phyloP scores from a whole-genome alignment of 2,113 vertebrate species.

The Anhinga rufa region DNA sequence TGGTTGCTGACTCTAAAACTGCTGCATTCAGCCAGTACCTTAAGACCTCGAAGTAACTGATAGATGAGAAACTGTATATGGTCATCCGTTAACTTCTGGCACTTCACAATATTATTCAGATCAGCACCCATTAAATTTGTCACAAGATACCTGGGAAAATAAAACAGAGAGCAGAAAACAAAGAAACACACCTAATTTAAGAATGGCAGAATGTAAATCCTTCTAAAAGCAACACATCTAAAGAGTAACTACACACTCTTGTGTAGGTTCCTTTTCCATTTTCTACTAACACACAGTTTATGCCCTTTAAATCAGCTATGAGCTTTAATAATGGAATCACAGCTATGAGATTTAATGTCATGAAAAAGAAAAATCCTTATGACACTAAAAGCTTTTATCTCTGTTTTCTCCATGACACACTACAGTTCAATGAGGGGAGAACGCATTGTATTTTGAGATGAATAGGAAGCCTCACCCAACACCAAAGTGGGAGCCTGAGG shows the following conservation, averaged over 20 bases:
- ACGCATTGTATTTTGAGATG: background rate
- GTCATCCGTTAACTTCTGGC: slow-evolving; percentile 93
- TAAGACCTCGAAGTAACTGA: slow-evolving; percentile 94
- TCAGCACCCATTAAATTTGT: slow-evolving; percentile 98
- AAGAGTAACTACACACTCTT: background rate
- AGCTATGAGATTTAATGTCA: background rate
- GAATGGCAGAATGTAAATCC: background rate
- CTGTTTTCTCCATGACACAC: background rate
- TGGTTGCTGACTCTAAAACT: background rate
- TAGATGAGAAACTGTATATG: slow-evolving; percentile 98
- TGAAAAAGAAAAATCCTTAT: background rate
- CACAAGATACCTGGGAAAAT: slow-evolving; percentile 86
- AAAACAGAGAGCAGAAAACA: background rate
- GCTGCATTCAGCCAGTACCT: slow-evolving; percentile 72
- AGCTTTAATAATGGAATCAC: background rate
- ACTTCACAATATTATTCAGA: slow-evolving; percentile 97
- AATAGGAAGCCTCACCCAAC: background rate
- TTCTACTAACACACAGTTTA: background rate
- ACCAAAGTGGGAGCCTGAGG: background rate
- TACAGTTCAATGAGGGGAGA: background rate
- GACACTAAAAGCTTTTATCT: background rate
- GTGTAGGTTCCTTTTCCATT: background rate
- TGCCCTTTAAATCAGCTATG: background rate
- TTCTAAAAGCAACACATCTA: background rate
- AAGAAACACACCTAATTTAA: background rate